These are phyloP conservation scores for Sphinx pinastri DNA, from an alignment of 2,888 invertebrate species.

Conservation along the genomic window DNA sequence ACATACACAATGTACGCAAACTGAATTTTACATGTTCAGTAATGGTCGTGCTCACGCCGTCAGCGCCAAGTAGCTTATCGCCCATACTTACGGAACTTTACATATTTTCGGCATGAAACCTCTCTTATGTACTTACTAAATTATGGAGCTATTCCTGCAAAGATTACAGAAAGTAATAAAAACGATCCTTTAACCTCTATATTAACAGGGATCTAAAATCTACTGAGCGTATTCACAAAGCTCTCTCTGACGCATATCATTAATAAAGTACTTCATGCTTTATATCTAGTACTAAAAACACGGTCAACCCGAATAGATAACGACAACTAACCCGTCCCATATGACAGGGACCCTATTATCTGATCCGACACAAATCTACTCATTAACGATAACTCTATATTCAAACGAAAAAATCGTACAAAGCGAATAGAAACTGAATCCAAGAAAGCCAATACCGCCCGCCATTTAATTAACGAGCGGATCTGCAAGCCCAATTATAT, in stretches of 20 bases:
- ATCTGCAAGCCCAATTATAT: neutral
- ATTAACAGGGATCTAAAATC: no score
- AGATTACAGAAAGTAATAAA: neutral
- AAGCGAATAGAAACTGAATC: neutral
- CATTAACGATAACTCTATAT: no score
- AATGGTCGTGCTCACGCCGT: neutral
- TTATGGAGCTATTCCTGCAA: neutral
- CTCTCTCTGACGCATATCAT: no score
- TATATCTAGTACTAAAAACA: no score
- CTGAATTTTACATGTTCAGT: slow-evolving; percentile 10
- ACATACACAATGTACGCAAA: neutral
- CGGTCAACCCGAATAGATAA: no score
- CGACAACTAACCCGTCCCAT: no score
- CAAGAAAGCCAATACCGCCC: neutral
- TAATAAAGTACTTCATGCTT: no score
- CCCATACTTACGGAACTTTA: neutral
- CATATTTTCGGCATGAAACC: slow-evolving; percentile 1
- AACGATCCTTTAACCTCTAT: no score
- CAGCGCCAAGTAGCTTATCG: neutral
- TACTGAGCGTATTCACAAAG: no score
- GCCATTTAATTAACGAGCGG: neutral
- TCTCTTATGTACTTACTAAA: neutral
- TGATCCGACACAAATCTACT: neutral
- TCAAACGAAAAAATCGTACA: neutral
- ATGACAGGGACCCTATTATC: no score